Conservation (phyloP, 92 coral and sea anemone genomes). For the Bergia sp. region DNA sequence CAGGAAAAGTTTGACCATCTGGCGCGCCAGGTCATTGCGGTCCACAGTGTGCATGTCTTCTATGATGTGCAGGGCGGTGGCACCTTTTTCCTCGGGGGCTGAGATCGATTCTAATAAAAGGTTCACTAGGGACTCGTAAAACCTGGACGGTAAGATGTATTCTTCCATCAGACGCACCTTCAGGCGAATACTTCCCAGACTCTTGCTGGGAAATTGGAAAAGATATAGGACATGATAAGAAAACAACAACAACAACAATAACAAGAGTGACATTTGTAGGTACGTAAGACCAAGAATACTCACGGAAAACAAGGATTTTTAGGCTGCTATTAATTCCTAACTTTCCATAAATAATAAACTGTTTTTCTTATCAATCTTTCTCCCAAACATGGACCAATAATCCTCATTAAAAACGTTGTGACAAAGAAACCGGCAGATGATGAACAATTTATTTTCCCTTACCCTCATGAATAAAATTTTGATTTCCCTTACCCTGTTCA, state of each 20-base stretch:
- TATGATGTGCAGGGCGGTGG: conserved; percentile 76
- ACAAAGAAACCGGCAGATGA: no score
- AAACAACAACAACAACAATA: not conserved
- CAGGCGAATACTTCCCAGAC: conserved; percentile 88
- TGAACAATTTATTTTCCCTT: no score
- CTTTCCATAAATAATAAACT: no score
- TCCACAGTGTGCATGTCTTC: conserved; percentile 81
- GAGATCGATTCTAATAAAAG: conserved; percentile 70
- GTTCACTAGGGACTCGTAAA: conserved; percentile 74
- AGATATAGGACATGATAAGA: not conserved
- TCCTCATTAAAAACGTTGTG: no score
- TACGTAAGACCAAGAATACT: no score
- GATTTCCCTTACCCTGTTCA: no score
- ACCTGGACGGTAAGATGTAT: conserved; percentile 76
- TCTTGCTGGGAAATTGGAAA: conserved; percentile 58
- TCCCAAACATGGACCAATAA: no score
- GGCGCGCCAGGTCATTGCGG: conserved; percentile 82
- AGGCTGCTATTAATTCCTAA: no score
- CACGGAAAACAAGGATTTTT: no score
- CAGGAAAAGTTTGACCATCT: conserved; percentile 83
- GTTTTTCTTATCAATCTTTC: no score
- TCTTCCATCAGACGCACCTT: conserved; percentile 87
- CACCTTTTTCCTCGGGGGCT: conserved; percentile 48
- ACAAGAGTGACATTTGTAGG: not conserved
- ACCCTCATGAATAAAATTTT: no score